phyloP scores from a whole-genome alignment of 2,888 invertebrate species.

The Catocala nupta region DNA sequence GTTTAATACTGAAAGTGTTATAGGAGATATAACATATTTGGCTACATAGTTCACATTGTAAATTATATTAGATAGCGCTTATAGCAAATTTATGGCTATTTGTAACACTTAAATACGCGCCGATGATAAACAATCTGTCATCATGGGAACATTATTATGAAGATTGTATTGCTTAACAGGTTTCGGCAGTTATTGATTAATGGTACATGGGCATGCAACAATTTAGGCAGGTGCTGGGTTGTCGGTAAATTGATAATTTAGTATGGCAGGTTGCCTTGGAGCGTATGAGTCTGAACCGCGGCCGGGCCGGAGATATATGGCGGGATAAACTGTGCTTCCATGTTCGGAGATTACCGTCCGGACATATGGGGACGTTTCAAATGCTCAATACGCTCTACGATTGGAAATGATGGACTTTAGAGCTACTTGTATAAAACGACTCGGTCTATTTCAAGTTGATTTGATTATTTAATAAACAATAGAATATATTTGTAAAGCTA shows the following conservation, averaged over 20 bases:
- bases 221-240: conserved; percentile 69
- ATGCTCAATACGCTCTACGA: conserved; percentile 62
- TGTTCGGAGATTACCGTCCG: conserved; percentile 66
- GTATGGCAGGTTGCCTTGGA: conserved; percentile 44
- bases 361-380: conserved; percentile 67
- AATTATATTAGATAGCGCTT: conserved; percentile 11
- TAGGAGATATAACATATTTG: too few relatives aligned
- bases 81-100: conserved; percentile 21
- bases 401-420: conserved; percentile 54
- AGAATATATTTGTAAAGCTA: too few relatives aligned
- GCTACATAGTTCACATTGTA: neutral
- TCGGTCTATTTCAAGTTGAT: conserved; percentile 27
- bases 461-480: conserved; percentile 26
- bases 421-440: conserved; percentile 29
- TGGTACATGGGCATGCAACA: conserved; percentile 70
- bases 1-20: neutral
- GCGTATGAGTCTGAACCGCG: conserved; percentile 45
- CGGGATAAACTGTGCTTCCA: conserved; percentile 67
- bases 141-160: conserved; percentile 56
- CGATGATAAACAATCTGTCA: conserved; percentile 42
- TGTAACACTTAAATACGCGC: conserved; percentile 20
- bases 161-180: conserved; percentile 63
- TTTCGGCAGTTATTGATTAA: conserved; percentile 75
- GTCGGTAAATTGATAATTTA: conserved; percentile 69
- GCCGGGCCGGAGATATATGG: conserved; percentile 65